A percentile compares a stretch with the other conserved stretches of the same genome.
phyloP scores from a whole-genome alignment of 2,113 vertebrate species.

The Platysteira castanea region DNA sequence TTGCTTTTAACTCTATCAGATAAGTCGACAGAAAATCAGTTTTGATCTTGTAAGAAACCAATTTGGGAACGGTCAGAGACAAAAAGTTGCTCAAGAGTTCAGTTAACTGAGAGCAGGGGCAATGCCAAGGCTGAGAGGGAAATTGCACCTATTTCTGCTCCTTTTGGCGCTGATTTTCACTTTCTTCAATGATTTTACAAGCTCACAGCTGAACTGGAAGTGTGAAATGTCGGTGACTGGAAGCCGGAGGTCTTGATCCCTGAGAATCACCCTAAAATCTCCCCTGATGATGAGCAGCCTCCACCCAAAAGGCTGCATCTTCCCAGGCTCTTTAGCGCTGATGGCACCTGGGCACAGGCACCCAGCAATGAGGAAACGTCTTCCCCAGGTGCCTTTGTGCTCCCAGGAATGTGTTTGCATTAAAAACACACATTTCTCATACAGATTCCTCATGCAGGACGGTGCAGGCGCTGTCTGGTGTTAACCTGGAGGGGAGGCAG shows the following conservation, averaged over 20 bases:
- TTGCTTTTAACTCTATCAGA: conserved; percentile 41
- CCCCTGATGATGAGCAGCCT: background rate
- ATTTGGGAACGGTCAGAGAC: conserved; percentile 23
- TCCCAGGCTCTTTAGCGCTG: background rate
- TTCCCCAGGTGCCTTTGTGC: background rate
- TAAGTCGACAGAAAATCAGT: conserved; percentile 1
- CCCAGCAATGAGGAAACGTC: background rate
- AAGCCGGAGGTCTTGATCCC: background rate
- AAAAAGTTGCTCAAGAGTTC: background rate
- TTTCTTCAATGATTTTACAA: background rate
- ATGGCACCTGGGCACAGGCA: background rate
- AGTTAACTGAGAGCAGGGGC: background rate
- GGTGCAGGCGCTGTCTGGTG: background rate
- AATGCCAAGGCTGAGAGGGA: background rate
- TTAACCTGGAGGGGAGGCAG: background rate
- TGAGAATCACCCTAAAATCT: background rate
- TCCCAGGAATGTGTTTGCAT: background rate
- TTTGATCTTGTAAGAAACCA: conserved; percentile 6
- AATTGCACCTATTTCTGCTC: background rate
- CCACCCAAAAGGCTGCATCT: background rate
- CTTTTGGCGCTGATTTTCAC: background rate
- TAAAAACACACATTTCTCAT: background rate
- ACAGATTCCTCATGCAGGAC: background rate
- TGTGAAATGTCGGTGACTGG: background rate
- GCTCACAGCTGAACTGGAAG: background rate